phyloP scores from a whole-genome alignment of 1,140 invertebrate genomes.

The Bathynomus jamesi region DNA sequence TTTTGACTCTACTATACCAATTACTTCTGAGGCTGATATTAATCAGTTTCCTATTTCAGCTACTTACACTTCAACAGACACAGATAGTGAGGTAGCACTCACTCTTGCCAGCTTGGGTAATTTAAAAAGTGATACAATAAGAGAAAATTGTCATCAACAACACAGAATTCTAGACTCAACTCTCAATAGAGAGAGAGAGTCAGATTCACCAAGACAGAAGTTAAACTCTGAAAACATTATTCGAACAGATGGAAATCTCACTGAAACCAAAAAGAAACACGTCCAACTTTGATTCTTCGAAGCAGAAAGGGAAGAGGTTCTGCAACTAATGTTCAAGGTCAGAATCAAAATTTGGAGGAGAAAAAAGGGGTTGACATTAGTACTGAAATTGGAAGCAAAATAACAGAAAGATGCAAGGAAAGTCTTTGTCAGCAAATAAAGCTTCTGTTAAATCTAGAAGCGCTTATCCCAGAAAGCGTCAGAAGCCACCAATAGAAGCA shows the following conservation, averaged over 20 bases:
- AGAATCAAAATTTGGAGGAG: too few species aligned
- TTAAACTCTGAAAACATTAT: too few species aligned
- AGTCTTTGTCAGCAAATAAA: slow-evolving; percentile 26
- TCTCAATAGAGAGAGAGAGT: not conserved
- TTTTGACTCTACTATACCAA: not conserved
- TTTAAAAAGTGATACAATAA: slow-evolving; percentile 23
- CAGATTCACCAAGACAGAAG: too few species aligned
- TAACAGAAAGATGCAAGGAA: slow-evolving; percentile 25
- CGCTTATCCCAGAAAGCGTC: slow-evolving; percentile 24
- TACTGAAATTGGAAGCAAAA: too few species aligned
- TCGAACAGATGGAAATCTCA: too few species aligned
- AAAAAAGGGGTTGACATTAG: too few species aligned
- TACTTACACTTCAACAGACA: slow-evolving; percentile 10
- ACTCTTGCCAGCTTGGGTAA: slow-evolving; percentile 33
- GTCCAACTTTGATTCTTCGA: too few species aligned
- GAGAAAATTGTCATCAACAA: not conserved
- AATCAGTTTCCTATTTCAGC: too few species aligned
- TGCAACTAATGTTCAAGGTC: too few species aligned
- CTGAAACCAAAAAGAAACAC: too few species aligned
- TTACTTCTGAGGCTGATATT: not conserved
- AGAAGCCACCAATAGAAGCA: not conserved
- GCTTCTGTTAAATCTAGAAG: slow-evolving; percentile 27
- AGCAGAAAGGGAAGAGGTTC: too few species aligned
- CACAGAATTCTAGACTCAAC: not conserved
- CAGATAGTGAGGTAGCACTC: slow-evolving; percentile 35